Evolutionary conservation across 2,113 vertebrate species (phyloP).

Genomic region (Cheilinus undulatus): DNA sequence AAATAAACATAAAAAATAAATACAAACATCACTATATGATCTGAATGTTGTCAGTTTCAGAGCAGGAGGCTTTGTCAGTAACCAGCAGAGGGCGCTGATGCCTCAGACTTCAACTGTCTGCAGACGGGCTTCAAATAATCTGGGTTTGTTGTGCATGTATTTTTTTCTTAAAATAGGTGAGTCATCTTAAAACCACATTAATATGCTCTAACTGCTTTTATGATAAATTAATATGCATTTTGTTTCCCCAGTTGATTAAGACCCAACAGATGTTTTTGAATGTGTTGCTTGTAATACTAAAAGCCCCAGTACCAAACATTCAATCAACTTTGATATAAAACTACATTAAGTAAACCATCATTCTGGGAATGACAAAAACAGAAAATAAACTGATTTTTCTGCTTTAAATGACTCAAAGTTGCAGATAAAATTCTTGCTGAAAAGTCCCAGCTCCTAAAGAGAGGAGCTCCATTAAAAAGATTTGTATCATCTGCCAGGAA

Average conservation of each 20-base stretch:
- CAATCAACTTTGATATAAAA: no score
- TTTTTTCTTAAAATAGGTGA: neutral
- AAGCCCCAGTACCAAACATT: neutral
- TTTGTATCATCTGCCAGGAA: no score
- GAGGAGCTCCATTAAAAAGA: no score
- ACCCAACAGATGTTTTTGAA: neutral
- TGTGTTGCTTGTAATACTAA: neutral
- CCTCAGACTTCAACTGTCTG: neutral
- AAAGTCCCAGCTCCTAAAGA: neutral
- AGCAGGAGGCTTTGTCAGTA: neutral
- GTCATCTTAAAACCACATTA: neutral
- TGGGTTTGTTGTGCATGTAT: neutral
- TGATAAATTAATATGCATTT: neutral
- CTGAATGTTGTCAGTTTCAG: neutral
- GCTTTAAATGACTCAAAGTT: no score
- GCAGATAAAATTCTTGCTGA: neutral
- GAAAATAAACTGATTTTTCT: no score
- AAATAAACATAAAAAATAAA: slow-evolving; percentile 33
- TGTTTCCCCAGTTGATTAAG: neutral
- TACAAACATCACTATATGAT: slow-evolving; percentile 4
- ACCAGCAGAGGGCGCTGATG: slow-evolving; percentile 47
- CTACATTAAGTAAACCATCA: no score
- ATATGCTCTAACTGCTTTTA: neutral
- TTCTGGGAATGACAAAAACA: no score
- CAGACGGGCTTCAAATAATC: neutral